Evolutionary conservation across 2,797 vertebrate species (phyloP).

Genomic region (Mus spretus): DNA sequence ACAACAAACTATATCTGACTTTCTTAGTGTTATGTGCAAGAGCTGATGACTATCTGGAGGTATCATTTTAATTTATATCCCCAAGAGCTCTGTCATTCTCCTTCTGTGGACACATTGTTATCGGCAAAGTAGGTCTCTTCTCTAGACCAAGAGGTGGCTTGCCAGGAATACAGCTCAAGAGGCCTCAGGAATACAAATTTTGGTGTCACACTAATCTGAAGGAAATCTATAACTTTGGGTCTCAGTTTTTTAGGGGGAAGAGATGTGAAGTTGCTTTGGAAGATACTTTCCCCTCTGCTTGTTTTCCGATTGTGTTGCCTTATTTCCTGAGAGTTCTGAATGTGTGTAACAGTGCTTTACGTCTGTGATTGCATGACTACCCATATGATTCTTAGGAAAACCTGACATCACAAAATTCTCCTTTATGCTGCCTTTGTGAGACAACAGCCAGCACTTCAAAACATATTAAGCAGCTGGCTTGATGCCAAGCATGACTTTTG

Average conservation of each 20-base stretch:
- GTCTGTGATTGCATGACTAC: background rate
- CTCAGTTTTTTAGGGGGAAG: background rate
- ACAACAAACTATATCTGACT: background rate
- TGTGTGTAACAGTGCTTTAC: background rate
- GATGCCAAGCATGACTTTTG: background rate
- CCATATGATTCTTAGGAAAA: constrained; percentile 67
- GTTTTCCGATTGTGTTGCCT: background rate
- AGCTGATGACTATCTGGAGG: background rate
- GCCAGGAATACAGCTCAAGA: background rate
- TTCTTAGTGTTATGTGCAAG: background rate
- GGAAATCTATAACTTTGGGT: background rate
- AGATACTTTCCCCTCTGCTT: background rate
- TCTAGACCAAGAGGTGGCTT: background rate
- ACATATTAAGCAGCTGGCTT: constrained; percentile 15
- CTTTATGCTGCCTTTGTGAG: constrained; percentile 26
- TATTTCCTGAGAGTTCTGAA: constrained; percentile 16
- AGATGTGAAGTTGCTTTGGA: background rate
- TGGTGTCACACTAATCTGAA: background rate
- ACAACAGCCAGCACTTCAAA: constrained; percentile 37
- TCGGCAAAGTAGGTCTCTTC: background rate
- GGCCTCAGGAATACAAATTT: background rate
- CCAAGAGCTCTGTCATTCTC: background rate
- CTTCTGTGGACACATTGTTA: background rate
- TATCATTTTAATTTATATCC: background rate
- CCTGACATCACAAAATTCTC: constrained; percentile 67